Evolutionary conservation across 53 echinoderm and acorn worm species (phyloP), one percentile per base, ranked within the genome.

Genomic region (Paracentrotus lividus): DNA sequence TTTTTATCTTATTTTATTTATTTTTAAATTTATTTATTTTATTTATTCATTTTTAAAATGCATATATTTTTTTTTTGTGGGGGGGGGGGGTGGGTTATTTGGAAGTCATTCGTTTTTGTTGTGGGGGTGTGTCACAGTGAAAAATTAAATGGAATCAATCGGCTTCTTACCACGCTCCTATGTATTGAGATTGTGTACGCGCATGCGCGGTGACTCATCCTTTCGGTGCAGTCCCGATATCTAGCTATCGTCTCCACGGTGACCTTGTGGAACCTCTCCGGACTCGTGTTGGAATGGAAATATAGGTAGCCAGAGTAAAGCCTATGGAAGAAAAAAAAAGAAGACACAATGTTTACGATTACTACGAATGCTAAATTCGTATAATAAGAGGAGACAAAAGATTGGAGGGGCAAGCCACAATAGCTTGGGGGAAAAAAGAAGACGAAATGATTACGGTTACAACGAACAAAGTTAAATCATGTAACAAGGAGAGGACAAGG

Each of bases 281-380:
- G 88, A 44, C 20, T 21, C 24, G 88, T 1, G 15, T 56, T 44
- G 13, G 2, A 0, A 13, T 59, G 14, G 53, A 88, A 88, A 36
- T 88, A 88, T 1, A 88, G 64, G 53, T 60, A 64, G 42, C 10
- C 88, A 0, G 88, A 88, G 64, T 88, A 88, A 1, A 88, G 27
- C 14, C 88, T 88, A 15, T 12, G 8, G 20, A 34, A n/a, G 4
- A 36, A 12, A 13, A 61, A 56, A 42, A 7, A 61, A 33, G 21
- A 38, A 61, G 3, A 88, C 4, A 64, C 3, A 60, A 57, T 27
- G 4, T 3, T 38, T 26, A 49, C 24, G 1, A n/a, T n/a, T n/a
- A n/a, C n/a, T n/a, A n/a, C n/a, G n/a, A 77, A 36, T 77, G 38
- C 0, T 24, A 21, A 77, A 42, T 26, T 16, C 34, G 33, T 26